These are phyloP conservation scores for Pangasius macronema DNA, from an alignment of 2,797 vertebrate genomes.

Conservation along the genomic window DNA sequence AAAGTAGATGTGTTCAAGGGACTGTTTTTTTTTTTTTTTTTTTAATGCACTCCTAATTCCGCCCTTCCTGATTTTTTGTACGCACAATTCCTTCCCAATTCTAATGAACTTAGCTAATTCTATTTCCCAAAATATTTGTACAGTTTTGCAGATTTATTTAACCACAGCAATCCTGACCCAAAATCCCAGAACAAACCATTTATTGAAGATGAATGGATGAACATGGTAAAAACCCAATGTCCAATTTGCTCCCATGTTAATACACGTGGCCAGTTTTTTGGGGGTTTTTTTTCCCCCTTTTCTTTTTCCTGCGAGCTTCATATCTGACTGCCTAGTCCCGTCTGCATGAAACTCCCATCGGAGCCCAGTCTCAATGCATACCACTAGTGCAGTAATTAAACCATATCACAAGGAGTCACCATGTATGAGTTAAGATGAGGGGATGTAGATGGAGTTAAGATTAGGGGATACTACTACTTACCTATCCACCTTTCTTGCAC, in stretches of 20 bases:
- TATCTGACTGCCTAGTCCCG: neutral
- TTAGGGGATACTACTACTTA: neutral
- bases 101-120: neutral
- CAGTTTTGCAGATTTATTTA: neutral
- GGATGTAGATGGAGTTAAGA: neutral
- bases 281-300: neutral
- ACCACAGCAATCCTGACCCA: neutral
- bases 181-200: neutral
- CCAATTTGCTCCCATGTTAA: neutral
- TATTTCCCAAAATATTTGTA: neutral
- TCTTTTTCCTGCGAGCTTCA: neutral
- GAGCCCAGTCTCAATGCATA: neutral
- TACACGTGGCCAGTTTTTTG: neutral
- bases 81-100: neutral
- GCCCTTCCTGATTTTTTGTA: neutral
- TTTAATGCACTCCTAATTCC: neutral
- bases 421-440: neutral
- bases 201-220: neutral
- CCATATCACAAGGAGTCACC: neutral
- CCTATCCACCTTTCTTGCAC: neutral
- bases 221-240: neutral
- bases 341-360: neutral
- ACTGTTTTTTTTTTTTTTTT: neutral
- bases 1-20: neutral
- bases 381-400: neutral